Evolutionary conservation across 2,113 vertebrate genomes (phyloP), one percentile per base, ranked within the genome.

Genomic region (Lepus timidus): DNA sequence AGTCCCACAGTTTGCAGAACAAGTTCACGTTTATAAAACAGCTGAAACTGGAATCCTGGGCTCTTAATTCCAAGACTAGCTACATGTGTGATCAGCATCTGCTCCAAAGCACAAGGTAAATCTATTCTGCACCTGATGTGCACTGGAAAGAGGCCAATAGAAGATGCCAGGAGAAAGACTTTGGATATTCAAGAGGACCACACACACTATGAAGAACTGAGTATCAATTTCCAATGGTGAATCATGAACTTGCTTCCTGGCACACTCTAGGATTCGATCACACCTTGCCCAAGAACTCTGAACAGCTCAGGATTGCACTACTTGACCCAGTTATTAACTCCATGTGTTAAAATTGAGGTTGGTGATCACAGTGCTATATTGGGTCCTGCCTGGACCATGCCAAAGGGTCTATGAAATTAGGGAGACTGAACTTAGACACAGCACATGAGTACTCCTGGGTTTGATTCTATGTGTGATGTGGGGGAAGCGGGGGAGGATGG

Each of bases 221-320:
- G 49, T 13, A 5, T 12, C 73, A 55, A 58, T 68, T 88, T 65
- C 68, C 65, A 39, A 20, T 14, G 13, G 88, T 36, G 65, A 93
- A 81, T 85, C 76, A 65, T 44, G 23, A 94, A 14, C n/a, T 87
- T 71, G 14, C 20, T 76, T 81, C 94, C 81, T 62, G 76, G 52
- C 89, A 76, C 49, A 68, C 4, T 73, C 61, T 58, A 51, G 93
- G 84, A 87, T 74, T 67, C 49, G 68, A 22, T 55, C 78, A 31
- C 31, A 39, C 1, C 19, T 33, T 81, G 33, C 39, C 31, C 4
- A 49, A n/a, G 22, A 67, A 75, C 0, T 36, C 80, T 80, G n/a
- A 23, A 25, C 61, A 16, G 19, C 27, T 64, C 67, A 71, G 0
- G 17, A 52, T 67, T 73, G 55, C 9, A 36, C 11, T 80, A 64